Base-by-base conservation (phyloP, 2,113 vertebrate species). In the Ctenomys sociabilis region DNA sequence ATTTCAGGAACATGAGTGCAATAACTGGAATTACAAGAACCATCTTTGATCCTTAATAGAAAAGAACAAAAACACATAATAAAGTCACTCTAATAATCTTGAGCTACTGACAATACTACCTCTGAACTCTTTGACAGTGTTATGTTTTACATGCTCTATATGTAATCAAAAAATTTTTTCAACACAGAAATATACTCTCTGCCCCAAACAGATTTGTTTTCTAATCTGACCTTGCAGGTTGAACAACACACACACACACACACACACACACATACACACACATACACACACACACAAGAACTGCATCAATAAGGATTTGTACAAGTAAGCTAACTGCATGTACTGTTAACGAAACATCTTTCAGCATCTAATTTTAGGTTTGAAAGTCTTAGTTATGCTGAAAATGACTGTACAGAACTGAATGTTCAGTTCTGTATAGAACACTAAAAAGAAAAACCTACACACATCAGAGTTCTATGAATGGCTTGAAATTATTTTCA, bases 111-210 rank as follows among this genome's bases (percentile, higher is more conserved):
- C 17, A 87, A 28, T 57, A 83, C 35, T 57, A 35, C 59, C 89
- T 70, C 17, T 91, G 13, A 43, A 32, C n/a, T 88, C 77, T 91
- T 59, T 64, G 78, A 43, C 88, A 52, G 49, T 32, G 10, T 64
- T 88, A 64, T 57, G 57, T 81, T 89, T 89, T 75, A 6, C 35
- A 68, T 54, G 1, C 73, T 32, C 26, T 63, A 68, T 40, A 75
- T 54, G 61, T 77, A 89, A 61, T 43, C 40, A 81, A 89, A 81
- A 89, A 81, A 10, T 26, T 95, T 92, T 75, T 70, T 86, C 21
- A 77, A 7, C 37, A 85, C 81, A 90, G 75, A 95, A 85, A 63
- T 64, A 68, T 40, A 78, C 45, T 30, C 24, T 35, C 73, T 30
- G 59, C 21, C 40, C n/a, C 49, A 94, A 85, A 77, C 30, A 93